phyloP scores from a whole-genome alignment of 1,140 invertebrate species.

The Sycobia sp. region DNA sequence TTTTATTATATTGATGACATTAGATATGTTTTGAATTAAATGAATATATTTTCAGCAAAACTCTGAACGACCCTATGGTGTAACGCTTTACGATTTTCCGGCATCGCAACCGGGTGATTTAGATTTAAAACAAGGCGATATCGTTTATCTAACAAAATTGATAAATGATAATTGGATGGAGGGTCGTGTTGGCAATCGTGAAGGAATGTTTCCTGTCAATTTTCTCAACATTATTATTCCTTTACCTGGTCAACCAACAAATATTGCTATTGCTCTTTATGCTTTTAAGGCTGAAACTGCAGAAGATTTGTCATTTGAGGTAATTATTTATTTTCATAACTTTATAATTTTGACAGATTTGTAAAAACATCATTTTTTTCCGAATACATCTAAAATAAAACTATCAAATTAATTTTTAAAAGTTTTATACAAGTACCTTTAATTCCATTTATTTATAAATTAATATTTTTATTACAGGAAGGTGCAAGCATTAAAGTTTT shows the following conservation, averaged over 20 bases:
- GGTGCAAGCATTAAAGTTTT: conserved; percentile 75
- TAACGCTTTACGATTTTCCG: conserved; percentile 77
- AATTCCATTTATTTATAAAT: background rate
- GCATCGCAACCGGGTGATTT: conserved; percentile 75
- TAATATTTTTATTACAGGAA: conserved; percentile 58
- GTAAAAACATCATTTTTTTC: too few species aligned
- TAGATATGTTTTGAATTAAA: too few species aligned
- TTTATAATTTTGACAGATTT: background rate
- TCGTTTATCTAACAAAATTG: conserved; percentile 70
- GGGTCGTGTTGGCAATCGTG: conserved; percentile 68
- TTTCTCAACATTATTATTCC: conserved; percentile 80
- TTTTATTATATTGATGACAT: too few species aligned
- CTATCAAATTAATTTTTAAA: background rate
- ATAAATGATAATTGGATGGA: conserved; percentile 82
- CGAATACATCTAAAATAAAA: too few species aligned
- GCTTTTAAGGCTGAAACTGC: conserved; percentile 67
- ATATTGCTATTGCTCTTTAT: conserved; percentile 65
- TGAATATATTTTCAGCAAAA: conserved; percentile 45
- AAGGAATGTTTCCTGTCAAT: conserved; percentile 82
- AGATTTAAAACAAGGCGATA: conserved; percentile 73
- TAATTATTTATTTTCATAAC: conserved; percentile 42
- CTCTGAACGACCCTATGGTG: conserved; percentile 66
- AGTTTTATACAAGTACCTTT: background rate
- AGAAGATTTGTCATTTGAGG: conserved; percentile 67
- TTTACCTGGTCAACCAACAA: conserved; percentile 56